Evolutionary conservation across 2,113 vertebrate genomes (phyloP).

Genomic region (Limnothrissa miodon): DNA sequence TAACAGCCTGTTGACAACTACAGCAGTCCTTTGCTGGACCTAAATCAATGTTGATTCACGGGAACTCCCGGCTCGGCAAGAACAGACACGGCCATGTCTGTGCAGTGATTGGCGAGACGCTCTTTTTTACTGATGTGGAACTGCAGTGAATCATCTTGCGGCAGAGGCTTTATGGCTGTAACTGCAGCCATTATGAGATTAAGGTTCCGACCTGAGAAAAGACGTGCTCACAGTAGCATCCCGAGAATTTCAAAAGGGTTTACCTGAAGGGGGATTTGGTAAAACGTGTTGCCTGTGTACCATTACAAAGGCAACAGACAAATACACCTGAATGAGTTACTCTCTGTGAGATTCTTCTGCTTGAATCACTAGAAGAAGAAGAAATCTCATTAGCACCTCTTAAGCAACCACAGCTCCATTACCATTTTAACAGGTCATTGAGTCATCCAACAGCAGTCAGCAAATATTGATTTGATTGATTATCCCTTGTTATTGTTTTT

Average conservation of each 20-base stretch:
- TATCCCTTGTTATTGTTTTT: not conserved
- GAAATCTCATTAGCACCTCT: not conserved
- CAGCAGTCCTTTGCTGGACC: not conserved
- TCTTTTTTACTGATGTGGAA: not conserved
- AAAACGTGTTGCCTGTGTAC: not conserved
- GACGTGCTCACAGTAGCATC: not conserved
- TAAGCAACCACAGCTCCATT: not conserved
- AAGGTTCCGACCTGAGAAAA: not conserved
- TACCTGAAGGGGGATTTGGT: not conserved
- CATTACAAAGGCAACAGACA: not conserved
- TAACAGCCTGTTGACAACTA: conserved; percentile 7
- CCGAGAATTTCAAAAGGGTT: not conserved
- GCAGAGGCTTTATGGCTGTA: not conserved
- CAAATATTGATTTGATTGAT: not conserved
- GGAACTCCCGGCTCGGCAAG: not conserved
- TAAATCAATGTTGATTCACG: not conserved
- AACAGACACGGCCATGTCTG: not conserved
- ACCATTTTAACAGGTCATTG: not conserved
- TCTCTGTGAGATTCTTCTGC: not conserved
- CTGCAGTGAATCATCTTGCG: conserved; percentile 1
- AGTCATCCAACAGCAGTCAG: not conserved
- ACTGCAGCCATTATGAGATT: not conserved
- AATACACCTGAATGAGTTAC: not conserved
- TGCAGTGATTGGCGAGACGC: not conserved
- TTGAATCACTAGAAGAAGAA: not conserved